Evolutionary conservation across 2,113 vertebrate genomes (phyloP).

Genomic region (Eupsittula cactorum): DNA sequence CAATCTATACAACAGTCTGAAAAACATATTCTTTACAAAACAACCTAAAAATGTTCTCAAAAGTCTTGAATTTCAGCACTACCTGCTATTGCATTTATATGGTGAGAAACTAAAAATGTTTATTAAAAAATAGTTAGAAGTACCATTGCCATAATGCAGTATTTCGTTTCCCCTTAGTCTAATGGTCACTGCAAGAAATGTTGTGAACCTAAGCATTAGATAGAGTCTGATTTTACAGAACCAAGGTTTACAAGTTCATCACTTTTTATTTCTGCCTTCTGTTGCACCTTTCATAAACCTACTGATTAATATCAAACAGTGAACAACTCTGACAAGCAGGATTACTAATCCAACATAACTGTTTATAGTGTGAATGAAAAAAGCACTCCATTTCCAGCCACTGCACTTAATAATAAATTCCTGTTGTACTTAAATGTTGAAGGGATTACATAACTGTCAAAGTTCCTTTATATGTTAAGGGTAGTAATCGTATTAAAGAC

Average conservation of each 20-base stretch:
- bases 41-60: background rate
- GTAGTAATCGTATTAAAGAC: constrained; percentile 75
- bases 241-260: constrained; percentile 74
- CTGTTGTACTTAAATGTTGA: constrained; percentile 79
- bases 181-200: constrained; percentile 49
- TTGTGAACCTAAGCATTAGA: constrained; percentile 30
- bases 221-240: constrained; percentile 60
- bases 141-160: background rate
- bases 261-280: constrained; percentile 70
- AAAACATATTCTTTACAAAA: background rate
- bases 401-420: constrained; percentile 81
- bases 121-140: background rate
- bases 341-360: constrained; percentile 83
- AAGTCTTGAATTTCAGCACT: background rate
- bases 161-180: background rate
- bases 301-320: constrained; percentile 86
- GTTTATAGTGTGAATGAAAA: constrained; percentile 83
- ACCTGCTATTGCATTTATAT: background rate
- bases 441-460: constrained; percentile 81
- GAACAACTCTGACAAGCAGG: constrained; percentile 80
- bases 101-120: background rate
- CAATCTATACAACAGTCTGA: background rate
- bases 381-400: constrained; percentile 77
- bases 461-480: constrained; percentile 78
- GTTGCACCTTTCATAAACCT: constrained; percentile 80